Conservation (phyloP, 2,888 invertebrate species). For the Antheraea assamensis region DNA sequence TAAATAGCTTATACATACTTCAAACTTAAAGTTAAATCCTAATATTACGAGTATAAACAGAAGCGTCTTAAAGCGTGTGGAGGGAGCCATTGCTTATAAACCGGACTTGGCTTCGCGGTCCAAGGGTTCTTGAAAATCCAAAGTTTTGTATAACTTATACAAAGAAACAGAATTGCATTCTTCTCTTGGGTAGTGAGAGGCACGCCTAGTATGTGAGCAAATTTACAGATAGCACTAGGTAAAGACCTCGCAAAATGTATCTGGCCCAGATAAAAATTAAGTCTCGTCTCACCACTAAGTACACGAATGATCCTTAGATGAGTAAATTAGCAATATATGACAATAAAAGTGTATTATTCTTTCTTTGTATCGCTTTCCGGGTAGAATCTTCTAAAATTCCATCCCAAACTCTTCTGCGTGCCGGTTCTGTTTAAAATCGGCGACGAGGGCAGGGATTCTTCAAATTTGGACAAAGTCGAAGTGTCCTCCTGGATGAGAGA, state of each 20-base stretch:
- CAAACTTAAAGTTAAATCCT: background rate
- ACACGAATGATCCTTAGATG: background rate
- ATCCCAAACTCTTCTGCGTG: slow-evolving; percentile 67
- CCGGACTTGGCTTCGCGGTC: too few relatives aligned
- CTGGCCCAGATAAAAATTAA: too few relatives aligned
- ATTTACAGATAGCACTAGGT: background rate
- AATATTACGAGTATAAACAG: background rate
- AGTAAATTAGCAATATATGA: background rate
- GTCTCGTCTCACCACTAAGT: too few relatives aligned
- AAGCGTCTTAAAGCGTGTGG: background rate
- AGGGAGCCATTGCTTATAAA: too few relatives aligned
- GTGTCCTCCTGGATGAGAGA: slow-evolving; percentile 54
- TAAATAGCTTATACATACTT: background rate
- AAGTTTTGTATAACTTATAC: too few relatives aligned
- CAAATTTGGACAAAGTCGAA: slow-evolving; percentile 42
- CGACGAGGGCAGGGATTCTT: slow-evolving; percentile 55
- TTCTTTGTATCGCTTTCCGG: slow-evolving; percentile 42
- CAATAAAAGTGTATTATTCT: background rate
- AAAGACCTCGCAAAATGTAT: background rate
- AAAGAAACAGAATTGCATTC: too few relatives aligned
- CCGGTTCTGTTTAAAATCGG: slow-evolving; percentile 54
- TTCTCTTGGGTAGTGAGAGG: too few relatives aligned
- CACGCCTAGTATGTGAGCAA: background rate
- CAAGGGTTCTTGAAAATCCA: too few relatives aligned
- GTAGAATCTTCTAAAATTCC: slow-evolving; percentile 62